Evolutionary conservation across 2,888 invertebrate species (phyloP), one percentile per base, ranked within the genome.

Genomic region (Auanema freiburgensis): DNA sequence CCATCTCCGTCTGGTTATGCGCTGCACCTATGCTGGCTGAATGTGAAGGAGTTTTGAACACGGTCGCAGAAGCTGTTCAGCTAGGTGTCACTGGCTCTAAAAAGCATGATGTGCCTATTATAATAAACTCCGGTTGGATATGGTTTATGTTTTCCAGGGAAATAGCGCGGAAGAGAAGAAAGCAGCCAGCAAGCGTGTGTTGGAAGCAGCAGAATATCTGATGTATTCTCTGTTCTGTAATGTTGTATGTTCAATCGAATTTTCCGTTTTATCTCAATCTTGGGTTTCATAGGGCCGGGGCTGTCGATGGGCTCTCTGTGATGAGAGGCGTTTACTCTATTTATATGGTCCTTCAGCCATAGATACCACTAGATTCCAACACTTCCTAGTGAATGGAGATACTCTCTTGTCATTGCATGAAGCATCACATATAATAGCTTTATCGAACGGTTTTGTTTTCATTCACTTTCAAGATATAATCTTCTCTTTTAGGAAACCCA

Each of bases 21-120:
- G 90, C 93, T 68, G 92, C 95, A 85, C 92, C 94, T 8, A 90
- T 90, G 79, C 87, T 98, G 59, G 87, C 97, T 54, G 89, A 91
- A 83, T 96, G 96, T 84, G 90, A 91, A 76, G 93, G 93, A 83
- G 94, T 93, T 83, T 88, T 97, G 43, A 90, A 91, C 69, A 92
- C 92, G 42, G 91, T 98, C 59, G 88, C 97, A 68, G 96, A 98
- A 86, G 95, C 96, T 0, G 92, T 96, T 1, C 97, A 98, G 85
- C 88, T 97, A 25, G 98, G 98, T 59, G 92, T 98, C 61, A 95
- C 96, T 0, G 98, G 98, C 16, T 90, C 92, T 8, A 96, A 95
- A 86, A 88, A 88, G 50, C 8, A 49, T 41, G 59, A 67, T 23
- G 44, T 49, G 56, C n/a, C 21, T 16, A 6, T 33, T 43, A 18